These are phyloP conservation scores for Blera fallax DNA, from an alignment of 2,888 invertebrate genomes.

Conservation along the genomic window DNA sequence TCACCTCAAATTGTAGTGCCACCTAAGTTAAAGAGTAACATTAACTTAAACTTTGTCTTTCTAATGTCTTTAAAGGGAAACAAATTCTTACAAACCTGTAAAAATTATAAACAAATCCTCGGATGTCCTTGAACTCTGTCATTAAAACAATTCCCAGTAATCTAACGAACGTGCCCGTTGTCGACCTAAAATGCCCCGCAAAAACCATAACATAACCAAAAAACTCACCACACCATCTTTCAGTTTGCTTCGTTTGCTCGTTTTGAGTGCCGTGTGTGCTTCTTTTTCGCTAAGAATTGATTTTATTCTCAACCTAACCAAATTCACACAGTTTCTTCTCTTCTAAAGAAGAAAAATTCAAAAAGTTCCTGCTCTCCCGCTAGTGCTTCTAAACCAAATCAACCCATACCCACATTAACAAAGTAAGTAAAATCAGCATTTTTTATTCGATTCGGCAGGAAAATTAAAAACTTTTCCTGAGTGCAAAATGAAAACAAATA, in stretches of 20 bases:
- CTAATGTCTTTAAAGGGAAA: too few relatives aligned
- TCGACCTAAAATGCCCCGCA: constrained; percentile 4
- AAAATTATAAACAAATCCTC: too few relatives aligned
- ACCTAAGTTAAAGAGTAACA: too few relatives aligned
- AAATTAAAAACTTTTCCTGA: constrained; percentile 2
- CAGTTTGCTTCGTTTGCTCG: constrained; percentile 64
- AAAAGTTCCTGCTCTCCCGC: constrained; percentile 30
- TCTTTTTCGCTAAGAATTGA: constrained; percentile 51
- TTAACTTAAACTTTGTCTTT: too few relatives aligned
- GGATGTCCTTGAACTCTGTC: not conserved
- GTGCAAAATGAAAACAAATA: constrained; percentile 68
- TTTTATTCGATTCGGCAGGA: not conserved
- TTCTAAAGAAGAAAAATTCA: constrained; percentile 2
- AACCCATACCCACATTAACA: constrained; percentile 24
- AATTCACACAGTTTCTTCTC: constrained; percentile 18
- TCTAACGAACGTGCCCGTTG: constrained; percentile 29
- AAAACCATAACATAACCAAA: constrained; percentile 37
- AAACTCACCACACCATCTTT: constrained; percentile 55
- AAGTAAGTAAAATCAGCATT: constrained; percentile 47
- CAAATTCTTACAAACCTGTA: too few relatives aligned
- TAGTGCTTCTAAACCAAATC: not conserved
- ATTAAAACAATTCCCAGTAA: not conserved
- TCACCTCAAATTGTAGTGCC: too few relatives aligned
- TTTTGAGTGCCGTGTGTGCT: constrained; percentile 42
- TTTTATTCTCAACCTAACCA: constrained; percentile 69